Conservation (phyloP, 2,797 vertebrate genomes). For the Babyrousa celebensis region DNA sequence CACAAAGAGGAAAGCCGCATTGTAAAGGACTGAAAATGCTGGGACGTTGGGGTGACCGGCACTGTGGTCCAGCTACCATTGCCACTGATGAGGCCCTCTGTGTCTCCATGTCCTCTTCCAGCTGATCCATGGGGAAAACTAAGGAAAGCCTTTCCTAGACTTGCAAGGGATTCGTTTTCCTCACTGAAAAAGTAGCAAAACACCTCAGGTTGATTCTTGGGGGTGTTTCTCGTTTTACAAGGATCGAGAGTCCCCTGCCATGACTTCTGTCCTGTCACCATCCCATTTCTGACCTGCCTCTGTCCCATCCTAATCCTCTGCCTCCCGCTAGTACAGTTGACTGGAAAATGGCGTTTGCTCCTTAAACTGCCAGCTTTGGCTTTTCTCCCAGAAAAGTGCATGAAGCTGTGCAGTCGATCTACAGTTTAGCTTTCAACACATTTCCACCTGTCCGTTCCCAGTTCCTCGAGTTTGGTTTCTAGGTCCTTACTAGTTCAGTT, state of each 20-base stretch:
- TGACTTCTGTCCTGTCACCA: neutral
- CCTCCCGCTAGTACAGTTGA: neutral
- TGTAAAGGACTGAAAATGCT: neutral
- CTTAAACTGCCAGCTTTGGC: constrained; percentile 19
- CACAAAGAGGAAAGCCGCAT: neutral
- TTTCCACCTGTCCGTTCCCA: neutral
- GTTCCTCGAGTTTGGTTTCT: neutral
- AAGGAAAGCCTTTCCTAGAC: neutral
- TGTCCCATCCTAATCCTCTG: neutral
- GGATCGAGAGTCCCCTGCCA: neutral
- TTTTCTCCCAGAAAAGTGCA: neutral
- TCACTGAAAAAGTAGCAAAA: neutral
- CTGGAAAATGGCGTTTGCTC: neutral
- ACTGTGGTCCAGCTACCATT: neutral
- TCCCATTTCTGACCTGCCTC: neutral
- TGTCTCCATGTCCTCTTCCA: neutral
- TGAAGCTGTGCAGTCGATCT: neutral
- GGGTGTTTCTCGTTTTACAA: constrained; percentile 22
- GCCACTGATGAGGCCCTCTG: neutral
- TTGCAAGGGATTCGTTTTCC: neutral
- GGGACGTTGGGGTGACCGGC: neutral
- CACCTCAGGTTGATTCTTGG: neutral
- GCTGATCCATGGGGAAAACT: neutral
- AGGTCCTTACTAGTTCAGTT: neutral
- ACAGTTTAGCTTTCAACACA: neutral